A percentile compares a stretch with the other conserved stretches of the same genome.
Evolutionary conservation across 2,113 vertebrate species (phyloP).

Genomic region (Myocastor coypus): DNA sequence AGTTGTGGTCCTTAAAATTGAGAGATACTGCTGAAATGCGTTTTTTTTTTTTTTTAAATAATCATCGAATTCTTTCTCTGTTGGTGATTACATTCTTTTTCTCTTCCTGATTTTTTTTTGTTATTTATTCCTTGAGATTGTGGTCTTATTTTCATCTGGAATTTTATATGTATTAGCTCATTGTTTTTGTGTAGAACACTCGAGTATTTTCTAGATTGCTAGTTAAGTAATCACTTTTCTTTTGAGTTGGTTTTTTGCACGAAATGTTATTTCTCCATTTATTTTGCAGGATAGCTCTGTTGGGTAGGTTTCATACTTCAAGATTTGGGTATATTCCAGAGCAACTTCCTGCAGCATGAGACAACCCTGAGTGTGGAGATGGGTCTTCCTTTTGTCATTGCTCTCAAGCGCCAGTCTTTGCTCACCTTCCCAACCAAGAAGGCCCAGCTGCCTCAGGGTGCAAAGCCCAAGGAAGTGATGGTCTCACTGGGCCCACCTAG

Average conservation of each 20-base stretch:
- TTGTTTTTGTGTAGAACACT: neutral
- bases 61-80: neutral
- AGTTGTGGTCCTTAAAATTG: neutral
- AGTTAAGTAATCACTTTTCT: neutral
- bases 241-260: neutral
- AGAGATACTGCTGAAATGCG: neutral
- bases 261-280: neutral
- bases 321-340: neutral
- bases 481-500: no score
- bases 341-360: no score
- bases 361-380: no score
- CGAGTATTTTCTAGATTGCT: neutral
- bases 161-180: neutral
- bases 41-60: neutral
- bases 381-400: no score
- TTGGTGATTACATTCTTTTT: neutral
- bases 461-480: no score
- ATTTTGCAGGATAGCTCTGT: neutral
- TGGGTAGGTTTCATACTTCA: neutral
- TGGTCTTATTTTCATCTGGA: neutral
- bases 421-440: no score
- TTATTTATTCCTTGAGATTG: neutral
- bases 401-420: no score
- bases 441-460: no score
- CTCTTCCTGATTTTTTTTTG: neutral